A percentile compares a stretch with the other conserved stretches of the same genome.
Conservation (phyloP, 1,140 invertebrate genomes). For the Scaptomyza pallida region DNA sequence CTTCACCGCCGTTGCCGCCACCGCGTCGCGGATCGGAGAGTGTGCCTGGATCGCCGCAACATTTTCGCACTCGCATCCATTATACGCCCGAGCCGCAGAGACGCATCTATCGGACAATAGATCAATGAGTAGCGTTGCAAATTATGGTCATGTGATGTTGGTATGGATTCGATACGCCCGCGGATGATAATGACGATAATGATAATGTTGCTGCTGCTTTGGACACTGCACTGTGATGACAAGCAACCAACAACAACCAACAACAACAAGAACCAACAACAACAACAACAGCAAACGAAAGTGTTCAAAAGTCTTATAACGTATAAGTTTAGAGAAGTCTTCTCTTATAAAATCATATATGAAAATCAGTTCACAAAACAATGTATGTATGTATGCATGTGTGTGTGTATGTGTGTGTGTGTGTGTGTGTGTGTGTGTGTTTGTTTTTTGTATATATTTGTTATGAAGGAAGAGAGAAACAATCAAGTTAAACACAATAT, state of each 20-base stretch:
- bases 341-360: constrained; percentile 24
- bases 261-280: constrained; percentile 21
- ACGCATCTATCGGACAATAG: constrained; percentile 86
- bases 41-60: constrained; percentile 89
- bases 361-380: constrained; percentile 18
- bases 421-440: background rate
- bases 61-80: constrained; percentile 87
- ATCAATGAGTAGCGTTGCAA: constrained; percentile 84
- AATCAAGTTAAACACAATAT: constrained; percentile 18
- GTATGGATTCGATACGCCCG: constrained; percentile 74
- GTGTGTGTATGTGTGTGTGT: background rate
- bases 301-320: constrained; percentile 72
- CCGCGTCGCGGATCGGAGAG: constrained; percentile 88
- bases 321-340: constrained; percentile 38
- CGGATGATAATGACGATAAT: constrained; percentile 6
- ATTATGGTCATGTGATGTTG: constrained; percentile 84
- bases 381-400: background rate
- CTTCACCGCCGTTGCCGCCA: constrained; percentile 89
- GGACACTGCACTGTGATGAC: constrained; percentile 27
- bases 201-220: constrained; percentile 6
- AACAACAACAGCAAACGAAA: constrained; percentile 55
- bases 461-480: constrained; percentile 13
- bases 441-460: constrained; percentile 28
- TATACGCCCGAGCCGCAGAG: constrained; percentile 90
- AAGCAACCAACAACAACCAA: constrained; percentile 6